Evolutionary conservation across 2,888 invertebrate species (phyloP).

Genomic region (Scaptomyza parva): DNA sequence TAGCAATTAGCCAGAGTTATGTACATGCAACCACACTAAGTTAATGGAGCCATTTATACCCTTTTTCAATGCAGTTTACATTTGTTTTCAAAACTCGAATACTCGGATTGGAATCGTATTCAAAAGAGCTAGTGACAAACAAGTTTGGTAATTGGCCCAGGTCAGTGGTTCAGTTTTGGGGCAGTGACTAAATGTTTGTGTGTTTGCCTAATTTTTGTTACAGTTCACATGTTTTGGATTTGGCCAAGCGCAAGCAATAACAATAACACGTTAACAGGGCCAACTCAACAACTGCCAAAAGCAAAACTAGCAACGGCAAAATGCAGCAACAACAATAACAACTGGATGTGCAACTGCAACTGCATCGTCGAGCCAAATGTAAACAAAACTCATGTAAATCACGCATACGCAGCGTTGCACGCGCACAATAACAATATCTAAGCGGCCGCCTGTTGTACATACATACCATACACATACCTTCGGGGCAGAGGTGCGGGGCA

Average conservation of each 20-base stretch:
- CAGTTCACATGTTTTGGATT: constrained; percentile 63
- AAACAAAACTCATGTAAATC: constrained; percentile 77
- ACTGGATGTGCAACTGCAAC: constrained; percentile 27
- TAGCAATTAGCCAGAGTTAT: not conserved
- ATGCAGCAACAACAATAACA: constrained; percentile 25
- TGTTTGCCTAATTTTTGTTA: constrained; percentile 56
- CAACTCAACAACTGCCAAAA: constrained; percentile 33
- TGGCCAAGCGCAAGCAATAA: constrained; percentile 69
- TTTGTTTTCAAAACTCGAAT: not conserved
- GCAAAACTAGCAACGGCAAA: constrained; percentile 25
- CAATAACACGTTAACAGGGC: constrained; percentile 56
- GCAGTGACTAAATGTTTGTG: constrained; percentile 33
- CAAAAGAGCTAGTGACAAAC: not conserved
- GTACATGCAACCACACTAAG: not conserved
- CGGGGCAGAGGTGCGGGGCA: not conserved
- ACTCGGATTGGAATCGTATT: not conserved
- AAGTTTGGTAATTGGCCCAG: constrained; percentile 30
- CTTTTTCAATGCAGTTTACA: not conserved
- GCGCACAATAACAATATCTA: constrained; percentile 67
- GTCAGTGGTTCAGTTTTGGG: constrained; percentile 33
- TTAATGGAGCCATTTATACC: not conserved
- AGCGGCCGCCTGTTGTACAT: constrained; percentile 8
- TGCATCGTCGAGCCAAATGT: constrained; percentile 32
- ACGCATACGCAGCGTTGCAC: constrained; percentile 75
- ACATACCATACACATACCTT: no score